Conservation (phyloP, 2,797 vertebrate genomes). For the Ceryle rudis region DNA sequence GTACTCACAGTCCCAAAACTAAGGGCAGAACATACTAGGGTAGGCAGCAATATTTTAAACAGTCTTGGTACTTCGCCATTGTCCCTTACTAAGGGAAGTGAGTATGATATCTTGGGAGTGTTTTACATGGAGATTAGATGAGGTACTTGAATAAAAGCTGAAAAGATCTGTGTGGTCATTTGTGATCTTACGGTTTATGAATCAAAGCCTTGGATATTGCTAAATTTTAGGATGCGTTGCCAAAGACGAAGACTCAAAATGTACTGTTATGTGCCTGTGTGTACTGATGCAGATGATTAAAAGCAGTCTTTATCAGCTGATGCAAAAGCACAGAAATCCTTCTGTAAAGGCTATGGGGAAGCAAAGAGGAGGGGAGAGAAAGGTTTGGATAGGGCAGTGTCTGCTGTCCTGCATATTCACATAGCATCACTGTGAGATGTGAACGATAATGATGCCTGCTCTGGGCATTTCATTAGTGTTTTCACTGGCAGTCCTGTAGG, state of each 20-base stretch:
- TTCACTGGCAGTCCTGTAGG: not conserved
- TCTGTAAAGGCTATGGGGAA: not conserved
- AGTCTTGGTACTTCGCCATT: not conserved
- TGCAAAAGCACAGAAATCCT: not conserved
- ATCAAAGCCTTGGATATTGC: not conserved
- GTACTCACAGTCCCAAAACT: not conserved
- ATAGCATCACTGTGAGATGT: not conserved
- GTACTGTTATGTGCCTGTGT: not conserved
- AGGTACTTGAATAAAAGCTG: not conserved
- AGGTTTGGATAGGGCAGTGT: not conserved
- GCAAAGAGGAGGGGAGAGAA: not conserved
- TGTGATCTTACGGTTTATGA: not conserved
- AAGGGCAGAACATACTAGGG: not conserved
- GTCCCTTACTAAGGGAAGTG: not conserved
- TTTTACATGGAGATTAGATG: not conserved
- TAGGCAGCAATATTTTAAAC: not conserved
- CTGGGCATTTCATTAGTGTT: not conserved
- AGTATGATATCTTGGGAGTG: not conserved
- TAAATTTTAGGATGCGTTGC: slow-evolving; percentile 1
- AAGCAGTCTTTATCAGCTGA: slow-evolving; percentile 2
- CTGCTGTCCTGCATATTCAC: not conserved
- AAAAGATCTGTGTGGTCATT: not conserved
- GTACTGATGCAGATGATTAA: not conserved
- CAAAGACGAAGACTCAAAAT: not conserved
- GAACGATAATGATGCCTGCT: not conserved